These are phyloP conservation scores for Latrodectus geometricus DNA, from an alignment of 1,140 invertebrate species.

Conservation along the genomic window DNA sequence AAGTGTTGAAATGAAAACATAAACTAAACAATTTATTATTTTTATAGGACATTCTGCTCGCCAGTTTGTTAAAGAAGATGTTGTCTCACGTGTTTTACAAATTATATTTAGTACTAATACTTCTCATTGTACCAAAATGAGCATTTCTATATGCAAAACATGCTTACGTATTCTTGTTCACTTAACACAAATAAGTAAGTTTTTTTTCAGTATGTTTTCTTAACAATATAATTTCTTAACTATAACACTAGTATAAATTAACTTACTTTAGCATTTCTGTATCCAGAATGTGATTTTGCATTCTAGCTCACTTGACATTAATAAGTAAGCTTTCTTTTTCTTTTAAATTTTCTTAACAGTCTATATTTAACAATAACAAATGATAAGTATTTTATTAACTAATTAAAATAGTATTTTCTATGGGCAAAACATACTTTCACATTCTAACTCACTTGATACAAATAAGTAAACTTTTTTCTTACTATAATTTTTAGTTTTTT, in stretches of 20 bases:
- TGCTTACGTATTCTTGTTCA: conserved; percentile 34
- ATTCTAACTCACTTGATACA: conserved; percentile 45
- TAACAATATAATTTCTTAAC: not conserved
- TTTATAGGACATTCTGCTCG: conserved; percentile 44
- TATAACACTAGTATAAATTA: not conserved
- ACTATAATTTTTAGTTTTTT: no score
- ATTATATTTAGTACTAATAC: conserved; percentile 37
- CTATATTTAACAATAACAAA: not conserved
- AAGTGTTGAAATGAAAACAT: no score
- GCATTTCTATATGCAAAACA: conserved; percentile 35
- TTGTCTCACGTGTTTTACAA: conserved; percentile 38
- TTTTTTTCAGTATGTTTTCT: not conserved
- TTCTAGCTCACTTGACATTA: conserved; percentile 46
- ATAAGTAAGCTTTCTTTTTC: conserved; percentile 33
- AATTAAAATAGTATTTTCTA: not conserved
- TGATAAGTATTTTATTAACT: no score
- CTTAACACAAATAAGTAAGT: conserved; percentile 57
- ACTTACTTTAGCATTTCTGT: not conserved
- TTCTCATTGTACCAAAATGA: conserved; percentile 16
- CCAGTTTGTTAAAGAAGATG: conserved; percentile 59
- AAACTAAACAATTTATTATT: not conserved
- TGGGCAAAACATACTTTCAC: conserved; percentile 23
- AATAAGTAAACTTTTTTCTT: not conserved
- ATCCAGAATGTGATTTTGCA: conserved; percentile 27
- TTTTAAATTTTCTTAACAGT: not conserved